Evolutionary conservation across 2,113 vertebrate genomes (phyloP).

Genomic region (Corythornis vintsioides): DNA sequence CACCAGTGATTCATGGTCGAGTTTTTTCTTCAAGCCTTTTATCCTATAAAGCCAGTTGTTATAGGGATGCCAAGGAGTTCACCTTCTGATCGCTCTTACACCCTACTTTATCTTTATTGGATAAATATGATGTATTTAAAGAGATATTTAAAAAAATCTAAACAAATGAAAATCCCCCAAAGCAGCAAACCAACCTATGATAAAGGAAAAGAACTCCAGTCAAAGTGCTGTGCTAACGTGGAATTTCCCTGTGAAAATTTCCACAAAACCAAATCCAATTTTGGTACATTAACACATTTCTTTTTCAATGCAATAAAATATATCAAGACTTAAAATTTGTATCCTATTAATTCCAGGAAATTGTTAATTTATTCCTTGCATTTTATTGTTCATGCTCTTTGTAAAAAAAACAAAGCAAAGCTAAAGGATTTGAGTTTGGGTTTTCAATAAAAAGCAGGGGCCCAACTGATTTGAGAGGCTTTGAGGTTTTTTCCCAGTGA

Average conservation of each 20-base stretch:
- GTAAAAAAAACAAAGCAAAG: not conserved
- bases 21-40: not conserved
- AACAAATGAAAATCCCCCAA: too few species aligned
- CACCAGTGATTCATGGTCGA: accelerated
- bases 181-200: not conserved
- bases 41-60: not conserved
- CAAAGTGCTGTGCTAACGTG: not conserved
- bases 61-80: not conserved
- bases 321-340: not conserved
- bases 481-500: not conserved
- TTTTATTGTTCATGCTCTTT: not conserved
- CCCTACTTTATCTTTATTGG: not conserved
- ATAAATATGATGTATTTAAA: not conserved
- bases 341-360: not conserved
- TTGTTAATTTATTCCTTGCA: not conserved
- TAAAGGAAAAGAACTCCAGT: not conserved
- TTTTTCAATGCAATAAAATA: not conserved
- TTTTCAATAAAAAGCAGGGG: not conserved
- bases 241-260: not conserved
- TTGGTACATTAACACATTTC: not conserved
- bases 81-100: not conserved
- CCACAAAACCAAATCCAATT: not conserved
- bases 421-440: not conserved
- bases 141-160: not conserved
- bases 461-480: not conserved